Percentiles rank a stretch among this genome's conserved stretches.
These are phyloP conservation scores for Crenichthys baileyi DNA, from an alignment of 2,797 vertebrate species.

Conservation along the genomic window DNA sequence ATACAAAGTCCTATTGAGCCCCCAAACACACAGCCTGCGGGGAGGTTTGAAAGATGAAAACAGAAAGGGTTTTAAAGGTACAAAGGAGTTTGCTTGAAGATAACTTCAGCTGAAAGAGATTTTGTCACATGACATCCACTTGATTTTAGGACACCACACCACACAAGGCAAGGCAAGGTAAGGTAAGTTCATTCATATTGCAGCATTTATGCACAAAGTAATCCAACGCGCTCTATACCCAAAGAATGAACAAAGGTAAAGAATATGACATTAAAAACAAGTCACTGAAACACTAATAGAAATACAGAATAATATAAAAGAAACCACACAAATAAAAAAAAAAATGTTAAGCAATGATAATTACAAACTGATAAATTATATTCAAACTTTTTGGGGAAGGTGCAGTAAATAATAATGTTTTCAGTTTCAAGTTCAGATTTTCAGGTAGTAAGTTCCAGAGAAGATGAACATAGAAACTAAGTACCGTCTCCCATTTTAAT, in stretches of 20 bases:
- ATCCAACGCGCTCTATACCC: background rate
- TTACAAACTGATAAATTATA: background rate
- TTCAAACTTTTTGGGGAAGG: background rate
- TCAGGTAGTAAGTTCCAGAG: background rate
- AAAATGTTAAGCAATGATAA: background rate
- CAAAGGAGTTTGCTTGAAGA: background rate
- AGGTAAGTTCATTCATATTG: background rate
- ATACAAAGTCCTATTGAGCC: constrained; percentile 34
- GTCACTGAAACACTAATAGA: background rate
- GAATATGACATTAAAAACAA: background rate
- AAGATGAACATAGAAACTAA: background rate
- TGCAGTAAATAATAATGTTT: background rate
- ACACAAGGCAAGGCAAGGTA: background rate
- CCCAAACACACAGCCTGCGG: constrained; percentile 12
- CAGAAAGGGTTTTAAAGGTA: background rate
- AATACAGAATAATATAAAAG: no score
- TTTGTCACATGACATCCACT: background rate
- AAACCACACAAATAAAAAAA: background rate
- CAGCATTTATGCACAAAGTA: background rate
- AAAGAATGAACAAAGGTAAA: background rate
- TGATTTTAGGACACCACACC: background rate
- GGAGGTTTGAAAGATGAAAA: constrained; percentile 1
- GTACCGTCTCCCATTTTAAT: background rate
- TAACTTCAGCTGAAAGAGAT: constrained; percentile 1
- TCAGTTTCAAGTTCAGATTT: background rate